Conservation (phyloP, 2,113 vertebrate genomes). For the Bettongia penicillata region DNA sequence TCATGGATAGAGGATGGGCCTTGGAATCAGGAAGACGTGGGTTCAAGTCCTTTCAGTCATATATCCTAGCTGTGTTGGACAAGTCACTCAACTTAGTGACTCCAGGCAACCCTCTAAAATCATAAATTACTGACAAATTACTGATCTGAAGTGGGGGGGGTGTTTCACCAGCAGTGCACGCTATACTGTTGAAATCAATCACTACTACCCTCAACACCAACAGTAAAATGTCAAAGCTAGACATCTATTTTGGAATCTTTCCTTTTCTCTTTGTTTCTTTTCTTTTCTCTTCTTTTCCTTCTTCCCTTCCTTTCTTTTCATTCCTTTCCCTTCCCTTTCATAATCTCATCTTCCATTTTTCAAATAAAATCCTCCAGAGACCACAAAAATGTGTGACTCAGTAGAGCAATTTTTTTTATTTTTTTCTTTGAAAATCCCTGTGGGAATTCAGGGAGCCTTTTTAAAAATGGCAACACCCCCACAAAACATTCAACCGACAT, state of each 20-base stretch:
- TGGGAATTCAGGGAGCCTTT: slow-evolving; percentile 47
- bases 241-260: neutral
- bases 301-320: accelerated
- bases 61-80: neutral
- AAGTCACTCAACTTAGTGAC: neutral
- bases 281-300: neutral
- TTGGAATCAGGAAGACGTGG: neutral
- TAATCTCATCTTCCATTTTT: neutral
- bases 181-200: neutral
- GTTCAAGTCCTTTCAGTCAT: neutral
- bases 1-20: neutral
- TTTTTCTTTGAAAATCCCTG: slow-evolving; percentile 21
- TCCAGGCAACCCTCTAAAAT: neutral
- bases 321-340: neutral
- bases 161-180: neutral
- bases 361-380: neutral
- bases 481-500: neutral
- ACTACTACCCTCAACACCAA: neutral
- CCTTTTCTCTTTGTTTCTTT: neutral
- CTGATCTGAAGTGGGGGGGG: neutral
- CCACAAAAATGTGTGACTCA: neutral
- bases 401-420: slow-evolving; percentile 7
- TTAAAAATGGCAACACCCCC: slow-evolving; percentile 56
- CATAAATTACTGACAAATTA: neutral
- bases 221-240: neutral